These are phyloP conservation scores for Pantherophis guttatus DNA, from an alignment of 2,113 vertebrate genomes.

Conservation along the genomic window DNA sequence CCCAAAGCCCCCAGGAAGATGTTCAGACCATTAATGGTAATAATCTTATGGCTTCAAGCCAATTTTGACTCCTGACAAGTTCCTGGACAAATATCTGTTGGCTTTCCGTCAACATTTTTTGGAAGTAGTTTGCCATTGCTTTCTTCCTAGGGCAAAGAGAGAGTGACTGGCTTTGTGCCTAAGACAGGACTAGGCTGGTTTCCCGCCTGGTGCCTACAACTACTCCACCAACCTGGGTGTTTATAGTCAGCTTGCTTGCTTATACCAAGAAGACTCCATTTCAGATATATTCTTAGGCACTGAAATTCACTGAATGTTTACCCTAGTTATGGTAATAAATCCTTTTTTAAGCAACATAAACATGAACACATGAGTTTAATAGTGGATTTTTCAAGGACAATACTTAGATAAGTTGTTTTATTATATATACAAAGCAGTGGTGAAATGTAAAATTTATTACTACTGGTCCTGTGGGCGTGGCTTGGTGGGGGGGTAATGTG, in stretches of 20 bases:
- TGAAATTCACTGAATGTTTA: background rate
- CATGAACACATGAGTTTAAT: background rate
- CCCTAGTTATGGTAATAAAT: background rate
- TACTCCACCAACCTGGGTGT: background rate
- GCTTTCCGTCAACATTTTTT: background rate
- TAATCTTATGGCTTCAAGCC: background rate
- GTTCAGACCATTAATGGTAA: background rate
- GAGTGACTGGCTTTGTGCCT: background rate
- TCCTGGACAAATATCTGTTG: background rate
- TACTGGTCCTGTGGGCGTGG: no score
- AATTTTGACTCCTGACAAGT: background rate
- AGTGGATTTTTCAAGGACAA: background rate
- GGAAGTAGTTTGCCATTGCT: background rate
- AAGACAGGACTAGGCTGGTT: background rate
- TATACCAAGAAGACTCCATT: background rate
- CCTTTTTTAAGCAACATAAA: background rate
- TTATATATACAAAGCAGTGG: background rate
- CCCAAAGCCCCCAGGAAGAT: background rate
- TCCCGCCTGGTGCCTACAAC: background rate
- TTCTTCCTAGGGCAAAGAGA: background rate
- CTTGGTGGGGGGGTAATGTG: no score
- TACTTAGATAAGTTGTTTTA: background rate
- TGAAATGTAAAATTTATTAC: no score
- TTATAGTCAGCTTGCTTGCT: background rate
- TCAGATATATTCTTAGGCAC: background rate